phyloP scores from a whole-genome alignment of 1,140 invertebrate species.

The Ptiloglossa arizonensis region DNA sequence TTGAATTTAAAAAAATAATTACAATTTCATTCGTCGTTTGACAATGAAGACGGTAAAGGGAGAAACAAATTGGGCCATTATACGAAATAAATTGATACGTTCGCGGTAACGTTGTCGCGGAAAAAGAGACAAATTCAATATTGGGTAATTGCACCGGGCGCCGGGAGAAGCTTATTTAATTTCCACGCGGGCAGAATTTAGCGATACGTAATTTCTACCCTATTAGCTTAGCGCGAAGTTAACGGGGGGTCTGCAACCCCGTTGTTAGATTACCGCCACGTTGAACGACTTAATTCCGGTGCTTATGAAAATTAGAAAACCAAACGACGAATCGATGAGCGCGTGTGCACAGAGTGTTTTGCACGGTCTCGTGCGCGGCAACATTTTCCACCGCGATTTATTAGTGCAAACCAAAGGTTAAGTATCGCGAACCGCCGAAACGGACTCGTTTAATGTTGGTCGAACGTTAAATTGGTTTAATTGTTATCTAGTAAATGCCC shows the following conservation, averaged over 20 bases:
- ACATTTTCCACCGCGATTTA: neutral
- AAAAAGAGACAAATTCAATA: too few relatives aligned
- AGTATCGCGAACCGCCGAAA: too few relatives aligned
- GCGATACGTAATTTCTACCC: constrained; percentile 20
- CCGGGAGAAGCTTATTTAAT: constrained; percentile 15
- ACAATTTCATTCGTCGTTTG: too few relatives aligned
- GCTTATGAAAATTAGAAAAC: constrained; percentile 2
- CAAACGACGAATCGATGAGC: neutral
- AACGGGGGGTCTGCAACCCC: constrained; percentile 10
- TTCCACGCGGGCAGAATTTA: neutral
- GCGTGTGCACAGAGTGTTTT: neutral
- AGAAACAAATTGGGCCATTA: too few relatives aligned
- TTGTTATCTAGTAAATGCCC: neutral
- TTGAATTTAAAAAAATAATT: too few relatives aligned
- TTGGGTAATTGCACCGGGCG: too few relatives aligned
- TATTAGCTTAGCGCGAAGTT: neutral
- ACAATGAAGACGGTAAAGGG: too few relatives aligned
- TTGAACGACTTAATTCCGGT: constrained; percentile 11
- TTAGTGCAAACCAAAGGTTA: neutral
- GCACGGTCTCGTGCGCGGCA: too few relatives aligned
- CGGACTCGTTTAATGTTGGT: neutral
- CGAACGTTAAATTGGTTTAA: constrained; percentile 1
- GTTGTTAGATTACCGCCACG: neutral
- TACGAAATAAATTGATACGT: too few relatives aligned
- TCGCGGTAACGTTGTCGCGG: too few relatives aligned